phyloP scores from a whole-genome alignment of 92 coral and sea anemone species.

The Epizoanthus stellaris region DNA sequence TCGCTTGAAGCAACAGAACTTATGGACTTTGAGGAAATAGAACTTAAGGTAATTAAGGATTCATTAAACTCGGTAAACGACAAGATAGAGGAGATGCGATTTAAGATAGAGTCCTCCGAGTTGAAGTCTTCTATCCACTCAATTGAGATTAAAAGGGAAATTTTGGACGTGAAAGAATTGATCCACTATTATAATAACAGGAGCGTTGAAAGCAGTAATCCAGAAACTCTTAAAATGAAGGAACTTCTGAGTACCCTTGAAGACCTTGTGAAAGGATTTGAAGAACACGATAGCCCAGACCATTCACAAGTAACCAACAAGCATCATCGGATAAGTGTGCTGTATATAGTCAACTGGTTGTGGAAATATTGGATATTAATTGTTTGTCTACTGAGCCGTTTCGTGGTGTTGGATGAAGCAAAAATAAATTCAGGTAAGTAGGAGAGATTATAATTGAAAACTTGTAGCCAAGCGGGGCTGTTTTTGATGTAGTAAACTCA shows the following conservation, averaged over 20 bases:
- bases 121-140: background rate
- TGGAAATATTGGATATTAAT: background rate
- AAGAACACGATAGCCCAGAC: background rate
- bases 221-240: background rate
- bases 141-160: background rate
- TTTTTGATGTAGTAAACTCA: background rate
- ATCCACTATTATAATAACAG: background rate
- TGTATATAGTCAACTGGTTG: background rate
- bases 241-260: conserved; percentile 2
- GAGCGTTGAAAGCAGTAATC: background rate
- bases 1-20: conserved; percentile 42
- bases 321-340: background rate
- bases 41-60: conserved; percentile 31
- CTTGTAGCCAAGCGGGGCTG: background rate
- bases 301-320: background rate
- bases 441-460: too few relatives aligned
- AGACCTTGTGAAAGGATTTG: background rate
- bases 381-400: conserved; percentile 5
- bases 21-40: conserved; percentile 56
- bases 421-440: conserved; percentile 20
- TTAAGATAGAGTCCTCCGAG: background rate
- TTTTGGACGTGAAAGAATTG: background rate
- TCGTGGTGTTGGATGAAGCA: background rate
- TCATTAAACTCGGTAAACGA: conserved; percentile 14
- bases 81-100: conserved; percentile 22